Conservation (phyloP, 2,113 vertebrate species). For the Grammomys surdaster region DNA sequence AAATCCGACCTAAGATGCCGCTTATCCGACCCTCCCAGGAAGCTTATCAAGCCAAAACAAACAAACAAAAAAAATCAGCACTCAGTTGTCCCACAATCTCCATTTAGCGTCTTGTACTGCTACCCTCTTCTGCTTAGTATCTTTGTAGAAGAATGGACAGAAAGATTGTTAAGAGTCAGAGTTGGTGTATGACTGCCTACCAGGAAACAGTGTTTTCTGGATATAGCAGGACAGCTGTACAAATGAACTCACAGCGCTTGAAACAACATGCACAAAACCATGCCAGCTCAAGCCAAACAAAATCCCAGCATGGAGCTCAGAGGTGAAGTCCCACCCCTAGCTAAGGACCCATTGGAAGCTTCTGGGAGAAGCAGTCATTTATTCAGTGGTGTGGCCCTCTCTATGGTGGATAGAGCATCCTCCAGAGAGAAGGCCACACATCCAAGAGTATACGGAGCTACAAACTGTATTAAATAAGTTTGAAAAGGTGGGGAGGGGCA, state of each 20-base stretch:
- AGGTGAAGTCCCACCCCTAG: neutral
- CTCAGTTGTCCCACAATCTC: neutral
- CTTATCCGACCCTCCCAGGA: neutral
- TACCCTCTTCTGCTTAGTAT: neutral
- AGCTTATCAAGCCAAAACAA: neutral
- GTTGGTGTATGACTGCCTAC: neutral
- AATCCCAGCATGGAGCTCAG: neutral
- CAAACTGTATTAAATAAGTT: neutral
- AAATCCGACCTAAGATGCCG: neutral
- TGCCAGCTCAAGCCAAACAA: neutral
- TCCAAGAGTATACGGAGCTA: neutral
- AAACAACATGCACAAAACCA: neutral
- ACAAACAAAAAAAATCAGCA: neutral
- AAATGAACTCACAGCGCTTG: neutral
- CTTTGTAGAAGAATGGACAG: neutral
- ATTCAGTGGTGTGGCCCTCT: no score
- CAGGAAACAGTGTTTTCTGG: neutral
- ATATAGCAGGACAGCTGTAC: neutral
- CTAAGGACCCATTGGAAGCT: neutral
- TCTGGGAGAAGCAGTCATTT: neutral
- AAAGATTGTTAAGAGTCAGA: neutral
- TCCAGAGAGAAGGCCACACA: neutral
- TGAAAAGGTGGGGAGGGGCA: no score
- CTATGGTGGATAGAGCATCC: no score
- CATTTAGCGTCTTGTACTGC: neutral